Base-by-base conservation (phyloP, 2,797 vertebrate genomes). In the Coluber constrictor region DNA sequence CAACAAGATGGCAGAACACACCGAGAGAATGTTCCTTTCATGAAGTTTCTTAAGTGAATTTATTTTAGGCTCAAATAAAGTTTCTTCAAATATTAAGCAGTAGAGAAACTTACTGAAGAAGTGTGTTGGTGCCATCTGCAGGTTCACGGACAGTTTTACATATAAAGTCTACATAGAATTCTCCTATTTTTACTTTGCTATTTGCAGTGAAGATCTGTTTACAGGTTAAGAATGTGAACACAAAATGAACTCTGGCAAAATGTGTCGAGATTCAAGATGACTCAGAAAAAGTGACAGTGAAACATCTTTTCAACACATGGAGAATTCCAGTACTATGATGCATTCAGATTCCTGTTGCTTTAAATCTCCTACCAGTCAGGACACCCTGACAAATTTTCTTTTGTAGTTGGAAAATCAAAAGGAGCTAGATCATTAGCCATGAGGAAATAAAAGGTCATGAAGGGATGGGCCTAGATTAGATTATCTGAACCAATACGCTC, bases 81-180 rank as follows among this genome's bases (percentile, higher is more conserved):
- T 70, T 29, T 37, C 86, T 70, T 90, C 20, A 32, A 37, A 57
- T 23, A 55, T 57, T n/a, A 61, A 83, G 54, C 37, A 2, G 4
- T 0, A 13, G 4, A 23, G 25, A 61, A 55, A 27, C 3, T 74
- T 57, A 7, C 90, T 89, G 11, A 15, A 32, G 0, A 29, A 8
- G 86, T 92, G 87, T 90, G 55, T 11, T 63, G 51, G 3, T 93
- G 51, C 96, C 97, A 96, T 92, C 97, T 97, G 25, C 94, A 92
- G 97, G 94, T 37, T 13, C 1, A 2, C 3, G 25, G 8, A 1
- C 10, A 90, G 55, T 56, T 43, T 79, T 94, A 61, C 96, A 94
- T 3, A 12, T 27, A 47, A 83, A 47, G 29, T 66, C 86, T 47
- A 57, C 9, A 29, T 29, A 25, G 8, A 32, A 61, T 51, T 63